Evolutionary conservation across 1,140 invertebrate species (phyloP).

Genomic region (Cotesia chilonis): DNA sequence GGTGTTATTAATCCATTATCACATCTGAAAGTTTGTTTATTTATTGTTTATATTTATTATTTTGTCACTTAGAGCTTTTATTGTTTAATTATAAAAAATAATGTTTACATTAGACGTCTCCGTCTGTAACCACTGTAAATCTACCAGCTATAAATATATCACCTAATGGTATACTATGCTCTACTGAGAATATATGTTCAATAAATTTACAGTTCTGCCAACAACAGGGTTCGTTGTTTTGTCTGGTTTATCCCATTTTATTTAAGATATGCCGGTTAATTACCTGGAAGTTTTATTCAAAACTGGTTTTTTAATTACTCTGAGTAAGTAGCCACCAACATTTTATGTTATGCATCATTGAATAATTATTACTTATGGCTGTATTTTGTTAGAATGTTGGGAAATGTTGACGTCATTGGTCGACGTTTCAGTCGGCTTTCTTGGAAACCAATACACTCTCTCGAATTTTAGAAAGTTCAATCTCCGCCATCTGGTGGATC

Average conservation of each 20-base stretch:
- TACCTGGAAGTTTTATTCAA: background rate
- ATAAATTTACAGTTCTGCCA: slow-evolving; percentile 52
- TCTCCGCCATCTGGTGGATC: too few relatives aligned
- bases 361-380: too few relatives aligned
- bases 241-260: background rate
- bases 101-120: slow-evolving; percentile 50
- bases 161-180: slow-evolving; percentile 32
- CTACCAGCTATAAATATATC: slow-evolving; percentile 41
- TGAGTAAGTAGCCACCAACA: too few relatives aligned
- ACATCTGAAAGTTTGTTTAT: too few relatives aligned
- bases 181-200: slow-evolving; percentile 44
- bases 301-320: too few relatives aligned
- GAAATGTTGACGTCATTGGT: slow-evolving; percentile 5
- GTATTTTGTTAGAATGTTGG: too few relatives aligned
- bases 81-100: slow-evolving; percentile 46
- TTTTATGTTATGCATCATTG: too few relatives aligned
- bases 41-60: slow-evolving; percentile 25
- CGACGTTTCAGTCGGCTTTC: background rate
- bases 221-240: slow-evolving; percentile 32
- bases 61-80: slow-evolving; percentile 38
- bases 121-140: background rate
- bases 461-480: too few relatives aligned
- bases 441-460: background rate
- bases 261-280: background rate
- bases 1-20: background rate